These are phyloP conservation scores for Melanitta fusca DNA, from an alignment of 2,797 vertebrate species.

Conservation along the genomic window DNA sequence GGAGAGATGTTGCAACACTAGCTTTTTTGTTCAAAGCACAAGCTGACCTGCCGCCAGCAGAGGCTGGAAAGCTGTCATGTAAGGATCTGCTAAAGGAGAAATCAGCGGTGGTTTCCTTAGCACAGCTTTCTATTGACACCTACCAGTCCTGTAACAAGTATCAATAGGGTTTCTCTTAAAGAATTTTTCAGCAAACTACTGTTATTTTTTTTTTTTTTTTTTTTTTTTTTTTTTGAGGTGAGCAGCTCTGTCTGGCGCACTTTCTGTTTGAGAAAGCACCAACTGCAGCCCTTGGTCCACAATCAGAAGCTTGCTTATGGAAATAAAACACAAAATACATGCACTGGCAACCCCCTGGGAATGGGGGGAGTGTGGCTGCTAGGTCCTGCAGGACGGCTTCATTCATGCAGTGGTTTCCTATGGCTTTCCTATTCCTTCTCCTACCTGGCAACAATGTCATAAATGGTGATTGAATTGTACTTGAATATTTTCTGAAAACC, in stretches of 20 bases:
- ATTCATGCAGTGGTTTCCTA: accelerated
- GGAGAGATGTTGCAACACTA: background rate
- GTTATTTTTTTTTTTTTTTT: background rate
- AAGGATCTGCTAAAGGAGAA: background rate
- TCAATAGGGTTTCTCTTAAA: background rate
- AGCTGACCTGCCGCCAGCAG: background rate
- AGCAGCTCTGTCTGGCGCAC: background rate
- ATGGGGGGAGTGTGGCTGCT: background rate
- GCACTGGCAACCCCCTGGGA: background rate
- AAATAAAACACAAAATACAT: background rate
- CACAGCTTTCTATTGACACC: background rate
- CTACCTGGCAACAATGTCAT: background rate
- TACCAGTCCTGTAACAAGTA: background rate
- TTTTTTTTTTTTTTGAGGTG: background rate
- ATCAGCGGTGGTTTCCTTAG: background rate
- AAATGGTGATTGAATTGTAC: accelerated
- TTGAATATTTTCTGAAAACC: background rate
- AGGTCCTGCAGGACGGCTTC: background rate
- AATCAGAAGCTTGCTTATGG: background rate
- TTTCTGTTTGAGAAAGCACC: background rate
- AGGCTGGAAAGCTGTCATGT: background rate
- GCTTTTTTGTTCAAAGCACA: constrained; percentile 2
- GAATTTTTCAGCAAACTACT: background rate
- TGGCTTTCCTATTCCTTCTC: background rate
- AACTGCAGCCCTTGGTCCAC: accelerated